phyloP scores from a whole-genome alignment of 2,888 invertebrate species.

The Drosophila lutescens region DNA sequence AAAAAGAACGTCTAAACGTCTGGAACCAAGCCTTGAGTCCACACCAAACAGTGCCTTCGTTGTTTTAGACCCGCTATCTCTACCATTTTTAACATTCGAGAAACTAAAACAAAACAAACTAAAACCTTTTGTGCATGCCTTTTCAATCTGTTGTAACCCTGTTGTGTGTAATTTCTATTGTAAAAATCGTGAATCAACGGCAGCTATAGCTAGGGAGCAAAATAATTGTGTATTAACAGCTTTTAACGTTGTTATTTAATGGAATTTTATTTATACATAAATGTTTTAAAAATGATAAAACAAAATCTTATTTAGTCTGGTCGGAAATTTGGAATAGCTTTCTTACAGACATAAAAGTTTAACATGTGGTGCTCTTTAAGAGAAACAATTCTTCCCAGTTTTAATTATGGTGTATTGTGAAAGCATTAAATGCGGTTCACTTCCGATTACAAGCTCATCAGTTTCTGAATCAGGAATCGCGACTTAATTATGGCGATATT shows the following conservation, averaged over 20 bases:
- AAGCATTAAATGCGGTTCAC: not conserved
- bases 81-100: conserved; percentile 29
- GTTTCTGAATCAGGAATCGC: conserved; percentile 16
- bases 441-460: conserved; percentile 18
- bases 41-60: conserved; percentile 65
- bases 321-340: not conserved
- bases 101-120: conserved; percentile 15
- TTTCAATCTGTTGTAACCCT: conserved; percentile 28
- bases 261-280: conserved; percentile 67
- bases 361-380: too few relatives aligned
- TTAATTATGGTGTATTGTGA: not conserved
- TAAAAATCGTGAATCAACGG: conserved; percentile 41
- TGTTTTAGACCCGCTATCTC: conserved; percentile 11
- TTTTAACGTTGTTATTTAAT: conserved; percentile 71
- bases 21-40: conserved; percentile 11
- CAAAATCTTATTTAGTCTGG: conserved; percentile 17
- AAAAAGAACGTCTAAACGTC: conserved; percentile 84
- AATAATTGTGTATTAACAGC: conserved; percentile 58
- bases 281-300: conserved; percentile 59
- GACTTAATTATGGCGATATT: conserved; percentile 49
- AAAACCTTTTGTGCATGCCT: conserved; percentile 31
- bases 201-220: conserved; percentile 41
- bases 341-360: too few relatives aligned
- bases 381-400: not conserved
- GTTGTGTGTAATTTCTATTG: conserved; percentile 60